Base-by-base conservation (phyloP, 2,797 vertebrate genomes). In the Clarias platycephalus region DNA sequence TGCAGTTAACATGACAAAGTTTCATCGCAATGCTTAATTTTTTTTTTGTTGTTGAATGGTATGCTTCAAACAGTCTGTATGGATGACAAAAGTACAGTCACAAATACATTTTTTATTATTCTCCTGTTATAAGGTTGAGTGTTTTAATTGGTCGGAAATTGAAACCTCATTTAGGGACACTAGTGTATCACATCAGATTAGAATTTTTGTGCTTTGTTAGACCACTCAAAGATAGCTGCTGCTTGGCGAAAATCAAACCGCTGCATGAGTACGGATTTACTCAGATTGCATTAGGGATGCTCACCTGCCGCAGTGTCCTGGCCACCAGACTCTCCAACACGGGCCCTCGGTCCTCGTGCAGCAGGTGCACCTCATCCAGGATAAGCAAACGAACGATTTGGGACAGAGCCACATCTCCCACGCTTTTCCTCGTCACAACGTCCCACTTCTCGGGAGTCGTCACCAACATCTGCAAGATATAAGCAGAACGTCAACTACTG, bases 361-460 rank as follows among this genome's bases (percentile, higher is more conserved):
- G 95, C 4, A 99, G 94, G 88, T 99, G 98, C 83, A 99, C 98
- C 93, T 99, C 98, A 92, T 99, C 98, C 20, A 99, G 92, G 91
- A 99, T 99, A 10, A 99, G 93, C 12, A 99, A 96, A 31, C 96
- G 96, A 7, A 99, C 98, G 2, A 99, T 96, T 88, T 99, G 98
- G 60, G 97, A 97, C 55, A 99, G 95, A 37, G 96, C 97, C 82
- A 99, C 96, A 31, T 99, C 98, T 2, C 98, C 98, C 58, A 99
- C 97, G 78, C 97, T 99, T 91, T 99, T 99, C 90, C 98, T 96
- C 79, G 98, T 99, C 64, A 99, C 98, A n/a, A 99, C 98, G 62
- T 99, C 98, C 98, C 98, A 99, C 89, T 99, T 99, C 92, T 99
- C 98, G 16, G 98, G 98, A 66, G 98, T 99, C 22, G 98, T 99